Conservation (phyloP, 2,888 invertebrate species). For the Amiota minor region DNA sequence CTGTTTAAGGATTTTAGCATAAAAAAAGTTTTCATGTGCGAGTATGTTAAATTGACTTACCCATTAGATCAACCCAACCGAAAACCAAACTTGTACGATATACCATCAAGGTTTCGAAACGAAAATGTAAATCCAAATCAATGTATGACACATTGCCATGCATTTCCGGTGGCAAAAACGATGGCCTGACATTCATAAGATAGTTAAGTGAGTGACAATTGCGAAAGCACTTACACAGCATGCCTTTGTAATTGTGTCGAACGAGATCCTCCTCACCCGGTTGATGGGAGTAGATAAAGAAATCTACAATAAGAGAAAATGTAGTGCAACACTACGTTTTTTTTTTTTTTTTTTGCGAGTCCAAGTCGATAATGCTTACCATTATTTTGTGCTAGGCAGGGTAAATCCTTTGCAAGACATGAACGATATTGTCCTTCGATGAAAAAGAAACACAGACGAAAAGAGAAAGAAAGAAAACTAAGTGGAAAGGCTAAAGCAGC, state of each 20-base stretch:
- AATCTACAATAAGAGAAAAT: conserved; percentile 48
- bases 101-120: conserved; percentile 72
- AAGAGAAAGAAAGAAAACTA: not conserved
- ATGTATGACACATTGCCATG: conserved; percentile 67
- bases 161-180: conserved; percentile 62
- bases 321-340: too few species aligned
- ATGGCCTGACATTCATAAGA: conserved; percentile 64
- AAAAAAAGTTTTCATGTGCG: not conserved
- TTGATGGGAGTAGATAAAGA: conserved; percentile 61
- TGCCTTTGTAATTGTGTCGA: conserved; percentile 62
- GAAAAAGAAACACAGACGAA: not conserved
- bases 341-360: not conserved
- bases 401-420: conserved; percentile 63
- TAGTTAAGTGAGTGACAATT: conserved; percentile 72
- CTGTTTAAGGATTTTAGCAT: conserved; percentile 48
- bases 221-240: conserved; percentile 71
- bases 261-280: conserved; percentile 63
- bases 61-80: conserved; percentile 74
- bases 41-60: conserved; percentile 56
- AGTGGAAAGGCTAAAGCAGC: not conserved
- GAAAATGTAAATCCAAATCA: conserved; percentile 73
- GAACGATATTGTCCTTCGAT: conserved; percentile 57
- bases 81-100: conserved; percentile 74
- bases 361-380: conserved; percentile 51
- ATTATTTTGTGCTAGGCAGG: conserved; percentile 67